Conservation (phyloP, 2,888 invertebrate species). For the Cataglyphis altisquamis region DNA sequence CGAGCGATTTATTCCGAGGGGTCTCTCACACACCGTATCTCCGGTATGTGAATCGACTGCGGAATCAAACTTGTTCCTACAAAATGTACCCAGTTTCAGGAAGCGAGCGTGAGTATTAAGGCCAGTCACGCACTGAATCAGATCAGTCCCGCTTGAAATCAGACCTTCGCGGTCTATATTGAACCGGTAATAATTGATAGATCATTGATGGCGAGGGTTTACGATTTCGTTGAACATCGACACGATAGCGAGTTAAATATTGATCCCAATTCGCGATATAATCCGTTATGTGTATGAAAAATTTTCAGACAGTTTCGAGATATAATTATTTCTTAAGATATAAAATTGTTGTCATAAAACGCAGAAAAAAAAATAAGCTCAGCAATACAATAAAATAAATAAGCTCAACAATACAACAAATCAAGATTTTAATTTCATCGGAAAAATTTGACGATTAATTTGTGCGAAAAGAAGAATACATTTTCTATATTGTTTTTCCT, state of each 20-base stretch:
- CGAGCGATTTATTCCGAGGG: conserved; percentile 48
- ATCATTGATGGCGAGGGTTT: conserved; percentile 17
- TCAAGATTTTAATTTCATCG: not conserved
- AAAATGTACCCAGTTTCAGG: conserved; percentile 21
- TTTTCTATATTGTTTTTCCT: not conserved
- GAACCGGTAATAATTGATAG: conserved; percentile 41
- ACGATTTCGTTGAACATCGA: not conserved
- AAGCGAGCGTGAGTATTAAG: conserved; percentile 17
- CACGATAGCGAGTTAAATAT: conserved; percentile 18
- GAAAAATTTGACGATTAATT: not conserved
- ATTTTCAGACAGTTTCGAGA: not conserved
- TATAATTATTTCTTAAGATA: not conserved
- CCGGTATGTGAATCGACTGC: conserved; percentile 37
- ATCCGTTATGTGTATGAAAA: not conserved
- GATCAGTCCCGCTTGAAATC: conserved; percentile 21
- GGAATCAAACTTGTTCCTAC: conserved; percentile 25
- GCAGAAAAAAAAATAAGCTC: not conserved
- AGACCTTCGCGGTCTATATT: conserved; percentile 17
- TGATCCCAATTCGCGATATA: not conserved
- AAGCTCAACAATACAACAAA: not conserved
- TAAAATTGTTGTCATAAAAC: not conserved
- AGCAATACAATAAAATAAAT: too few relatives aligned
- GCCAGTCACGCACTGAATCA: conserved; percentile 41
- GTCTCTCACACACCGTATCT: conserved; percentile 9
- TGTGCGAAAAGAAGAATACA: not conserved